These are phyloP conservation scores for Metacarcinus magister DNA, from an alignment of 2,888 invertebrate species.

Conservation along the genomic window DNA sequence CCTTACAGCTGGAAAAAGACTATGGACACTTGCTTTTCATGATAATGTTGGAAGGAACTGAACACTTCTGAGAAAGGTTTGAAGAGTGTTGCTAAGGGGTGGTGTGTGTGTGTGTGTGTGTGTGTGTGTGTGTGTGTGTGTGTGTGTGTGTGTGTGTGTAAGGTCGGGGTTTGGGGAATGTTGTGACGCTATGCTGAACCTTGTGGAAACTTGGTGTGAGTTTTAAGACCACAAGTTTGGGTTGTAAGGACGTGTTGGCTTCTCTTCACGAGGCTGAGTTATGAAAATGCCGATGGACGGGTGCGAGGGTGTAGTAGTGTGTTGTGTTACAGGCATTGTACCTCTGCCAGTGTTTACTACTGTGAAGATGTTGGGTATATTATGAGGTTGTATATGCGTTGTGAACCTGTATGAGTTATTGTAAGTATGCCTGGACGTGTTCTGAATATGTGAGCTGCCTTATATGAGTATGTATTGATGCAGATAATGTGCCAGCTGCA, in stretches of 20 bases:
- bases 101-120: not conserved
- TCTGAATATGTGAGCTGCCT: not conserved
- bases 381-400: not conserved
- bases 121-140: too few species aligned
- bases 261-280: not conserved
- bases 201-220: not conserved
- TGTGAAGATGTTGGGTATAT: not conserved
- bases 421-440: not conserved
- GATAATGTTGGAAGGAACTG: not conserved
- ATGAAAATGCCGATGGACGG: not conserved
- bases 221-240: not conserved
- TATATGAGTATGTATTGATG: too few species aligned
- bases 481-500: too few species aligned
- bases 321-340: not conserved
- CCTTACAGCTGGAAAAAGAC: not conserved
- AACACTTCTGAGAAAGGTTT: not conserved
- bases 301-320: not conserved
- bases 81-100: constrained; percentile 27
- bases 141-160: too few species aligned
- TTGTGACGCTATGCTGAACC: not conserved
- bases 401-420: not conserved
- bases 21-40: not conserved
- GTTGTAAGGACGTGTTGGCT: not conserved
- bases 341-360: not conserved
- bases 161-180: not conserved